Evolutionary conservation across 2,888 invertebrate genomes (phyloP), one percentile per base, ranked within the genome.

Genomic region (Crioceris asparagi): DNA sequence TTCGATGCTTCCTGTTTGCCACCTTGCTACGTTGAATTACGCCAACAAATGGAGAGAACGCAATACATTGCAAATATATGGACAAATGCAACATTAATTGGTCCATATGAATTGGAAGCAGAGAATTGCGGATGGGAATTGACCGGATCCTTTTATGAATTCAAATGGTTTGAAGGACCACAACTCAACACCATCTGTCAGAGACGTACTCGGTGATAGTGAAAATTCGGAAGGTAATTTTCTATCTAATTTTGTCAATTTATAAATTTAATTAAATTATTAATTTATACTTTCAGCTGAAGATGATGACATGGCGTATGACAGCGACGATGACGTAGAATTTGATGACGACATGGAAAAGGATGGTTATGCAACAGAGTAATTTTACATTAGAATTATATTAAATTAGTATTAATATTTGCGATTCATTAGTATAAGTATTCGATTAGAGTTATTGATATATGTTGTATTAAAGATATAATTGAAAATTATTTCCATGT

Each of bases 161-260:
- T 40, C 16, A 32, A 17, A 29, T 39, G 32, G 27, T 39, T 35
- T 35, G 29, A 32, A 35, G 32, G 27, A 18, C 39, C 26, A 35
- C 39, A 39, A 21, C 29, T 32, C n/a, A 16, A 32, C 32, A 19
- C 35, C 36, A 36, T 36, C 36, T 19, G 39, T 39, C 12, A 32
- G 32, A 32, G 17, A 38, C 30, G 6, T 30, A 6, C 19, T 35
- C 12, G 8, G 29, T 11, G 33, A 38, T 16, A 38, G 29, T 18
- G 31, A 36, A 21, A 7, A 11, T 33, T 30, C 16, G 29, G 29
- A 29, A 29, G 3, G 29, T 29, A 12, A 29, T 29, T 29, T 16
- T 6, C 4, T 14, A 29, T 29, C 8, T 4, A 16, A 29, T 29
- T 29, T 29, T 29, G 4, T 15, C 16, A 16, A 12, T 6, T 12